Percentiles rank a stretch among this genome's conserved stretches.
These are phyloP conservation scores for Discoglossus pictus DNA, from an alignment of 2,797 vertebrate species.

Conservation along the genomic window DNA sequence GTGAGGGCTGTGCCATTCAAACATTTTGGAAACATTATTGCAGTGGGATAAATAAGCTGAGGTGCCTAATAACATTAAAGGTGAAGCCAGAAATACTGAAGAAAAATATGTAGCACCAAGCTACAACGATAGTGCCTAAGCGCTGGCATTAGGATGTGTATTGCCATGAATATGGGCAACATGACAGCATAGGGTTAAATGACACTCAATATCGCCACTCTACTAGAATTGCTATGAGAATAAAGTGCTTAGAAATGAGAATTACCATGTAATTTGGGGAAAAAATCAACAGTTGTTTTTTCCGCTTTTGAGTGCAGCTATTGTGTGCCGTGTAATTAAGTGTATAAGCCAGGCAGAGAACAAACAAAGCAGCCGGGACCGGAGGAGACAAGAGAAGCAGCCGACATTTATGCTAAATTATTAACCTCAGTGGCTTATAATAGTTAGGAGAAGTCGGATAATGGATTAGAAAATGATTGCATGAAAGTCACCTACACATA, in stretches of 20 bases:
- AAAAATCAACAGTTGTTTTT: slow-evolving; percentile 52
- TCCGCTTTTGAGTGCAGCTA: slow-evolving; percentile 52
- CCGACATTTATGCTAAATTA: slow-evolving; percentile 2
- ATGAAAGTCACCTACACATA: slow-evolving; percentile 46
- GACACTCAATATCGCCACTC: no score
- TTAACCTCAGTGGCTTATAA: slow-evolving; percentile 35
- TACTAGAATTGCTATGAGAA: slow-evolving; percentile 27
- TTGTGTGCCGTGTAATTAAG: slow-evolving; percentile 54
- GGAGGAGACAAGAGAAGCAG: slow-evolving; percentile 29
- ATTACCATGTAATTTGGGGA: slow-evolving; percentile 56
- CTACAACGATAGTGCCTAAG: no score
- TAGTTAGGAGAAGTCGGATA: slow-evolving; percentile 32
- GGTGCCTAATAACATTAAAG: no score
- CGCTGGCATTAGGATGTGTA: no score
- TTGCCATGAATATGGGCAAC: no score
- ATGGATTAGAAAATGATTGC: slow-evolving; percentile 15
- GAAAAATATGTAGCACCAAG: no score
- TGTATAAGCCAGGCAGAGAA: slow-evolving; percentile 50
- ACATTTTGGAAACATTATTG: no score
- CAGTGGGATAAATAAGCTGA: no score
- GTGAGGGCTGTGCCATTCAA: no score
- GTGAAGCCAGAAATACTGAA: no score
- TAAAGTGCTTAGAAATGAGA: slow-evolving; percentile 32
- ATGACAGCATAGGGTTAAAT: no score
- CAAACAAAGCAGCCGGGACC: slow-evolving; percentile 51